A percentile compares a stretch with the other conserved stretches of the same genome.
Conservation (phyloP, 2,797 vertebrate species). For the Gymnocypris eckloni region DNA sequence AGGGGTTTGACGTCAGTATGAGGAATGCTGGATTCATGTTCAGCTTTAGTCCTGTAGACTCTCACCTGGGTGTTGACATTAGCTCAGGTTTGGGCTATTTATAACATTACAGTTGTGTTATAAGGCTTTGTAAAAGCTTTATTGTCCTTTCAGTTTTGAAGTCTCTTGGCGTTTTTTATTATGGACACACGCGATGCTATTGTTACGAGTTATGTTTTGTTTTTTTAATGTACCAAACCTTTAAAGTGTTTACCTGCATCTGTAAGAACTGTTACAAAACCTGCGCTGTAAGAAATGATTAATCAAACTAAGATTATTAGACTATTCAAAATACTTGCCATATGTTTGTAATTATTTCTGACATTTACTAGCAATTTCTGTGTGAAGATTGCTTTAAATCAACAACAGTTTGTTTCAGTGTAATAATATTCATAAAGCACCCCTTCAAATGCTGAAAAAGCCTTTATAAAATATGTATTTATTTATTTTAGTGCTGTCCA, state of each 20-base stretch:
- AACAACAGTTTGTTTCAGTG: neutral
- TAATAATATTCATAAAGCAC: neutral
- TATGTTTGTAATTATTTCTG: neutral
- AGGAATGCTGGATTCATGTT: conserved; percentile 66
- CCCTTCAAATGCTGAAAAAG: neutral
- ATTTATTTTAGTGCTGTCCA: neutral
- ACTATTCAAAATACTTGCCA: neutral
- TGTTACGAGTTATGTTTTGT: neutral
- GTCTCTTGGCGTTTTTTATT: neutral
- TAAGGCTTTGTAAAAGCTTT: conserved; percentile 5
- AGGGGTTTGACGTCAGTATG: conserved; percentile 52
- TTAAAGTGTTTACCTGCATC: neutral
- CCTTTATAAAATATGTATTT: neutral
- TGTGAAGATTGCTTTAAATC: neutral
- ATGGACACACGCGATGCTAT: neutral
- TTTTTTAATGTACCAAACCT: neutral
- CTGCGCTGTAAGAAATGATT: neutral
- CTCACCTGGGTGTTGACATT: conserved; percentile 44
- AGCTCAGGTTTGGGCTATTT: conserved; percentile 19
- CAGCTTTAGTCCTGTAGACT: conserved; percentile 2
- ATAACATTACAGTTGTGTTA: conserved; percentile 33
- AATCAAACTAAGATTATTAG: neutral
- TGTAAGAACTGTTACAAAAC: neutral
- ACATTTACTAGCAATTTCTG: neutral
- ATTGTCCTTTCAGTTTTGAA: conserved; percentile 8